A percentile compares a stretch with the other conserved stretches of the same genome.
Evolutionary conservation across 2,797 vertebrate genomes (phyloP).

Genomic region (Echeneis naucrates): DNA sequence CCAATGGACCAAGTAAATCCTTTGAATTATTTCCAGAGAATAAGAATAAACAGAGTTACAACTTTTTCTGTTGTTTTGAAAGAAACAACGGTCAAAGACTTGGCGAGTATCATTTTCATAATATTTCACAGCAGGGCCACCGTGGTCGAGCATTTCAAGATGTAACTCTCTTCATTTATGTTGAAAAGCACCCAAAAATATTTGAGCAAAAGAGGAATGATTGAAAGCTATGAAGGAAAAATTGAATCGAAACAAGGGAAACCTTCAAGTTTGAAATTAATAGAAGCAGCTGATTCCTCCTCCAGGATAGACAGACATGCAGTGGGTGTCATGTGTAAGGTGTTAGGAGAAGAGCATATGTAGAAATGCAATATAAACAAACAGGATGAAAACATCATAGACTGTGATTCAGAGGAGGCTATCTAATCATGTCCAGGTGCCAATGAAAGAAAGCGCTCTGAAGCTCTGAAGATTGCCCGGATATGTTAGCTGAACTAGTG

Average conservation of each 20-base stretch:
- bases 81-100: too few relatives aligned
- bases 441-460: not conserved
- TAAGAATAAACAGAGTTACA: too few relatives aligned
- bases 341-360: not conserved
- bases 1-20: not conserved
- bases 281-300: not conserved
- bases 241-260: too few relatives aligned
- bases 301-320: not conserved
- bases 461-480: not conserved
- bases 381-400: not conserved
- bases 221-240: too few relatives aligned
- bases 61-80: too few relatives aligned
- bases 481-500: constrained; percentile 5
- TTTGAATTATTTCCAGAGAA: not conserved
- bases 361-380: not conserved
- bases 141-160: too few relatives aligned
- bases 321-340: not conserved
- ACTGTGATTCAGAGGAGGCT: not conserved
- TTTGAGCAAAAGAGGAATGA: too few relatives aligned
- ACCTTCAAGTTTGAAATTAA: too few relatives aligned
- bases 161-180: too few relatives aligned
- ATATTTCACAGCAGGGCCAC: too few relatives aligned
- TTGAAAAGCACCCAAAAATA: too few relatives aligned
- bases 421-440: not conserved
- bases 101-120: too few relatives aligned